Conservation (phyloP, 1,140 invertebrate species). For the Aporrectodea caliginosa region DNA sequence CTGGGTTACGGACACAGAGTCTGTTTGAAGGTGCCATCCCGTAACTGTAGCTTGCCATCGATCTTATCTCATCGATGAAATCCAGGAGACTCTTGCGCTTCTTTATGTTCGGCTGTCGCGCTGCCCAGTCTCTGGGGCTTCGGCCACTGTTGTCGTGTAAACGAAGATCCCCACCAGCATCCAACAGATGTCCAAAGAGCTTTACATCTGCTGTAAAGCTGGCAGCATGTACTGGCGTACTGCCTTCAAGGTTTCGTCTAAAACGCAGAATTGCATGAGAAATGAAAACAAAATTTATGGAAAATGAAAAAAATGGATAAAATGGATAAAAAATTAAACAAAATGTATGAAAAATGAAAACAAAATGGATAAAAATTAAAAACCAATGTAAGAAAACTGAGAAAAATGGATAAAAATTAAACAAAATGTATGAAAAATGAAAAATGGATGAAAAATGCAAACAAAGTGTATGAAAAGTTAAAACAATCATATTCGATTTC, state of each 20-base stretch:
- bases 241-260: conserved; percentile 44
- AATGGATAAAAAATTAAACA: too few species aligned
- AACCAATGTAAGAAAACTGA: too few species aligned
- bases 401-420: too few species aligned
- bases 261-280: conserved; percentile 31
- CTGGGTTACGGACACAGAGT: background rate
- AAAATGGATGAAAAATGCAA: too few species aligned
- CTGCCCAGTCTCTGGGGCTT: conserved; percentile 48
- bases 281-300: too few species aligned
- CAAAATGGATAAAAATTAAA: too few species aligned
- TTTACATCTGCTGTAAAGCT: conserved; percentile 49
- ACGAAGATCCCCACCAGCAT: conserved; percentile 55
- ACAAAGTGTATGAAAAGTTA: too few species aligned
- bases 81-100: conserved; percentile 42
- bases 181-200: conserved; percentile 47
- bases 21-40: background rate
- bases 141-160: conserved; percentile 50
- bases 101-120: conserved; percentile 40
- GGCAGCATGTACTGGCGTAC: conserved; percentile 56
- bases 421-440: too few species aligned
- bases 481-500: too few species aligned
- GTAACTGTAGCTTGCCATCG: background rate
- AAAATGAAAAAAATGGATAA: too few species aligned
- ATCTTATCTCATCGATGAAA: conserved; percentile 28
- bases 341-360: too few species aligned